A percentile compares a stretch with the other conserved stretches of the same genome.
phyloP scores from a whole-genome alignment of 2,888 invertebrate genomes.

The Callimorpha dominula region DNA sequence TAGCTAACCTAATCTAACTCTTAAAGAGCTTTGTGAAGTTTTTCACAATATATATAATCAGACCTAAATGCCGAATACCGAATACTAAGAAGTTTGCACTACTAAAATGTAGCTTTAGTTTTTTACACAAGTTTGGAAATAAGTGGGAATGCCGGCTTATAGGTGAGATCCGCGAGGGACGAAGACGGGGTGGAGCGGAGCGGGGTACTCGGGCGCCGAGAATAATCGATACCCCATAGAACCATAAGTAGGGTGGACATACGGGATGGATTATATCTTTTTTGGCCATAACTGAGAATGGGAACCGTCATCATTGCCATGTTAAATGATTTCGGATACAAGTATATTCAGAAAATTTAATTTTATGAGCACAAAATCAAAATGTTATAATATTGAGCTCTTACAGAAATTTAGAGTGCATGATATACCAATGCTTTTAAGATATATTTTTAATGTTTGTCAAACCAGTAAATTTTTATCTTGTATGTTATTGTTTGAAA shows the following conservation, averaged over 20 bases:
- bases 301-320: conserved; percentile 13
- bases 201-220: conserved; percentile 49
- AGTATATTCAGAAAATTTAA: background rate
- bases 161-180: conserved; percentile 58
- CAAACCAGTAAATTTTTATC: background rate
- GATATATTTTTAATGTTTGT: background rate
- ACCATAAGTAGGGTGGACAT: conserved; percentile 81
- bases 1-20: background rate
- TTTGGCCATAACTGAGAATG: conserved; percentile 64
- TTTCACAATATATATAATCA: conserved; percentile 24
- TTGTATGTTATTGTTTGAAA: background rate
- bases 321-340: conserved; percentile 1
- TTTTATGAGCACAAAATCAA: background rate
- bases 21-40: conserved; percentile 1
- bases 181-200: conserved; percentile 30
- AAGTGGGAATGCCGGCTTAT: conserved; percentile 50
- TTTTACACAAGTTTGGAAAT: conserved; percentile 50
- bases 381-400: background rate
- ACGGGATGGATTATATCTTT: conserved; percentile 68
- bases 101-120: conserved; percentile 47
- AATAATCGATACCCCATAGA: conserved; percentile 83
- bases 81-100: conserved; percentile 23
- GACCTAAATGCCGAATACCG: conserved; percentile 22
- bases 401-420: background rate
- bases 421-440: background rate